Conservation (phyloP, 2,888 invertebrate species). For the Sturmia bella region DNA sequence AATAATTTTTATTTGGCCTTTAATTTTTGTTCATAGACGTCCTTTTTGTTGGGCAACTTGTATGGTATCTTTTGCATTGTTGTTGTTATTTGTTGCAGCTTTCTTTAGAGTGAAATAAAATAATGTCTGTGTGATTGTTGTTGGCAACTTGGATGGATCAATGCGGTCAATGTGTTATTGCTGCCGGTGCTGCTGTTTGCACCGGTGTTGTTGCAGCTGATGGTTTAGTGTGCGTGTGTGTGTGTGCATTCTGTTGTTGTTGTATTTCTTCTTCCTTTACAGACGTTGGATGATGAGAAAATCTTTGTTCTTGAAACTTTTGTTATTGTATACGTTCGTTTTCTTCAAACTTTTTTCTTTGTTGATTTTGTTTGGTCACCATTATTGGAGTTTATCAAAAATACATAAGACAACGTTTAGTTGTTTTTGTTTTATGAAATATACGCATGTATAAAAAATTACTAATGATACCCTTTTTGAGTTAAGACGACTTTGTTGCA, state of each 20-base stretch:
- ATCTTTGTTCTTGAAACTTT: constrained; percentile 48
- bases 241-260: not conserved
- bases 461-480: constrained; percentile 69
- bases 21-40: constrained; percentile 43
- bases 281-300: constrained; percentile 59
- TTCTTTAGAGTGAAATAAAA: constrained; percentile 30
- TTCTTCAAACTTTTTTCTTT: constrained; percentile 38
- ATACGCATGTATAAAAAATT: constrained; percentile 38
- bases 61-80: constrained; percentile 38
- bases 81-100: constrained; percentile 48
- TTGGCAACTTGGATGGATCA: constrained; percentile 55
- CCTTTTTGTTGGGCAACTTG: constrained; percentile 61
- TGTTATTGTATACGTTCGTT: constrained; percentile 15
- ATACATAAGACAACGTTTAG: constrained; percentile 64
- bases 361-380: constrained; percentile 58
- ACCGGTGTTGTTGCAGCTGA: constrained; percentile 57
- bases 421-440: constrained; percentile 29
- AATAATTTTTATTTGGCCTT: constrained; percentile 78
- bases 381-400: constrained; percentile 65
- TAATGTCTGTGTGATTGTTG: constrained; percentile 43
- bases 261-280: constrained; percentile 36
- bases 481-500: constrained; percentile 53
- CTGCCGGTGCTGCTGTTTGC: constrained; percentile 13
- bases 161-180: constrained; percentile 9
- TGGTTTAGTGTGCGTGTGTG: not conserved